phyloP scores from a whole-genome alignment of 2,888 invertebrate species.

The Epirrita christyi region DNA sequence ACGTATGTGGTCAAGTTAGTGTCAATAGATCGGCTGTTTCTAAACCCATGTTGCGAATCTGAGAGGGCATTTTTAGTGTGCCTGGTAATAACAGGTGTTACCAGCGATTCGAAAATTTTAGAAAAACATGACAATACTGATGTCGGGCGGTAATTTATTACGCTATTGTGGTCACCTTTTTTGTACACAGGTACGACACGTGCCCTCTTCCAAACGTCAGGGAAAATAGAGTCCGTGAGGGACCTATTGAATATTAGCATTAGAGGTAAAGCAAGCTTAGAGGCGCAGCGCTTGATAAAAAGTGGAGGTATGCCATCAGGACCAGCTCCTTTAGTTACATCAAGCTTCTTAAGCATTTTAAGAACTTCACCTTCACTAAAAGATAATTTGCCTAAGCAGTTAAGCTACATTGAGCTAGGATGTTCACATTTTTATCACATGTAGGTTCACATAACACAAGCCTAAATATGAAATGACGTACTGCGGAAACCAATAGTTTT shows the following conservation, averaged over 20 bases:
- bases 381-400: too few relatives aligned
- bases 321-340: conserved; percentile 12
- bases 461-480: too few relatives aligned
- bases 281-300: too few relatives aligned
- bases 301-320: conserved; percentile 15
- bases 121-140: conserved; percentile 3
- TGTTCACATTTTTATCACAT: too few relatives aligned
- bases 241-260: too few relatives aligned
- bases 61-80: neutral
- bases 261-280: too few relatives aligned
- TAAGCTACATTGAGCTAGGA: too few relatives aligned
- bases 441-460: too few relatives aligned
- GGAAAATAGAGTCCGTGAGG: too few relatives aligned
- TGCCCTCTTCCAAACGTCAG: conserved; percentile 9
- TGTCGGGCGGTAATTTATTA: conserved; percentile 12
- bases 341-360: conserved; percentile 3
- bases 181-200: conserved; percentile 8
- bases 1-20: conserved; percentile 3
- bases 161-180: conserved; percentile 1
- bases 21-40: neutral
- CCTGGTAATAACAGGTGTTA: neutral
- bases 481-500: too few relatives aligned
- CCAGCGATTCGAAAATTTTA: conserved; percentile 4
- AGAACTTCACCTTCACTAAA: neutral
- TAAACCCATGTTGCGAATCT: conserved; percentile 2